Base-by-base conservation (phyloP, 2,888 invertebrate species). In the Drosophila atripex region DNA sequence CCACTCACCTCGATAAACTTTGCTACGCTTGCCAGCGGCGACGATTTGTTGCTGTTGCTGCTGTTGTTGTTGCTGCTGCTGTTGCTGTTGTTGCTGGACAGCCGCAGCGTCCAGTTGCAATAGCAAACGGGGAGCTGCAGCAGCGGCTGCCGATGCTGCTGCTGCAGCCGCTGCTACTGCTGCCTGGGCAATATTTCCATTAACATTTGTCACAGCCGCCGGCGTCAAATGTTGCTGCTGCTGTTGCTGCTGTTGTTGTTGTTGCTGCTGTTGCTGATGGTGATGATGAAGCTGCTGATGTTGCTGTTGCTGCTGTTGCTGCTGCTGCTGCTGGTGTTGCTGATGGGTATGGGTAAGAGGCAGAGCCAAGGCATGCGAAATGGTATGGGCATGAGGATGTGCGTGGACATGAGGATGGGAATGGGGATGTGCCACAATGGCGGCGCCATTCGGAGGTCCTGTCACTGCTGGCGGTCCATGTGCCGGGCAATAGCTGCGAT, bases 41-140 rank as follows among this genome's bases (percentile, higher is more conserved):
- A 64, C 79, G 54, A 73, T 78, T 88, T 65, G 78, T 7, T 76
- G 82, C 5, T 65, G 79, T 5, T 58, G 78, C 1, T 65, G 78
- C 0, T 59, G 78, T 0, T 75, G 76, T 1, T 53, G 70, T 1
- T 65, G 70, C 7, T 69, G 69, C 1, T 78, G 79, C 6, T 76
- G 77, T 6, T 80, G 71, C 1, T 78, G 79, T n/a, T 76, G 76
- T 7, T 80, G 82, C 38, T 85, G 94, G 89, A 96, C 94, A 84
- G 95, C 95, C n/a, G 96, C 96, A 11, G 95, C 94, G 91, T 95
- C 94, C 79, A 96, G 94, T 90, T 95, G 95, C 87, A 96, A 94
- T 83, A 95, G 93, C 75, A 95, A 95, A 66, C 95, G 94, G 46
- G 87, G 69, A 21, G 75, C 75, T 58, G 74, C 60, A 25, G 75